A percentile compares a stretch with the other conserved stretches of the same genome.
Evolutionary conservation across 2,888 invertebrate genomes (phyloP).

Genomic region (Chrysopilus asiliformis): DNA sequence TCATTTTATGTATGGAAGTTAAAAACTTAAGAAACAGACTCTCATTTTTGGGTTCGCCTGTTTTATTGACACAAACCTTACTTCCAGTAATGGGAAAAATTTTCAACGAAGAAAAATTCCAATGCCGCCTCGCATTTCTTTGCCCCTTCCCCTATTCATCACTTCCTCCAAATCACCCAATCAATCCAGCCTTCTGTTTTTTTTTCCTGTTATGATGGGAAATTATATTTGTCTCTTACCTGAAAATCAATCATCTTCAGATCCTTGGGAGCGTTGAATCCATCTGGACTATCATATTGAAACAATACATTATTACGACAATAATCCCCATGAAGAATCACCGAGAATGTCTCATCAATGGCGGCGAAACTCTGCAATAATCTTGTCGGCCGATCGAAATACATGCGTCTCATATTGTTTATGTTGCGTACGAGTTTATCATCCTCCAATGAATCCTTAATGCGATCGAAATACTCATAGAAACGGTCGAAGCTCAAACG

Average conservation of each 20-base stretch:
- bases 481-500: conserved; percentile 29
- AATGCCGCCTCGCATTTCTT: too few species aligned
- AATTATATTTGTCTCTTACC: too few species aligned
- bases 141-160: too few species aligned
- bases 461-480: conserved; percentile 24
- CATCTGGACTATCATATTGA: conserved; percentile 18
- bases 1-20: too few species aligned
- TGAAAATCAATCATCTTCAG: conserved; percentile 33
- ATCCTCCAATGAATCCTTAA: neutral
- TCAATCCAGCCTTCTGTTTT: too few species aligned
- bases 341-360: conserved; percentile 23
- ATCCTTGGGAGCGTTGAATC: conserved; percentile 16
- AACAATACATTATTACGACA: conserved; percentile 35
- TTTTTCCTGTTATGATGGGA: too few species aligned
- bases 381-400: conserved; percentile 22
- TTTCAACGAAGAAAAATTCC: too few species aligned
- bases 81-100: too few species aligned
- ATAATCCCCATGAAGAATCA: conserved; percentile 31
- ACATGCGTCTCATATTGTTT: conserved; percentile 21
- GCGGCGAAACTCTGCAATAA: conserved; percentile 26
- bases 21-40: too few species aligned
- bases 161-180: too few species aligned
- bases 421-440: conserved; percentile 18
- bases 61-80: too few species aligned
- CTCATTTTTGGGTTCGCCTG: too few species aligned